Evolutionary conservation across 1,140 invertebrate species (phyloP).

Genomic region (Drosophila obscura): DNA sequence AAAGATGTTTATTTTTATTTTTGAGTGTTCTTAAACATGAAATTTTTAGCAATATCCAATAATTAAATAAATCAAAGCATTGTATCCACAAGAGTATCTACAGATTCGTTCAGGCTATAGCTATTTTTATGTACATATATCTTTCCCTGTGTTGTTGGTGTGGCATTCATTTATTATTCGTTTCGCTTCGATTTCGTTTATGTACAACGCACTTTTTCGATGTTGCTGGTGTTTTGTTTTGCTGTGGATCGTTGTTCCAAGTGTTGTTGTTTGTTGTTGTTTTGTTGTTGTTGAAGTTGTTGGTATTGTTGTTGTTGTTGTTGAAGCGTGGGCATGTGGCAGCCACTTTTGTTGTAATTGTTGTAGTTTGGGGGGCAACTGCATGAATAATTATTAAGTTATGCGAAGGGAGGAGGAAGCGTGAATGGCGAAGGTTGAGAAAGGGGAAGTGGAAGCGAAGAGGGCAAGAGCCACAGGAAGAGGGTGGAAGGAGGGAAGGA

Average conservation of each 20-base stretch:
- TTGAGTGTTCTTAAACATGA: too few species aligned
- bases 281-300: conserved; percentile 33
- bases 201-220: conserved; percentile 47
- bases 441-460: neutral
- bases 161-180: conserved; percentile 64
- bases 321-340: conserved; percentile 70
- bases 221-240: conserved; percentile 31
- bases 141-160: conserved; percentile 1
- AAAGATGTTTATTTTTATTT: too few species aligned
- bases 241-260: conserved; percentile 28
- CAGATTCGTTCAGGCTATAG: too few species aligned
- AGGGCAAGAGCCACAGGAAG: neutral
- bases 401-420: conserved; percentile 35
- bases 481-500: neutral
- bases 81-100: too few species aligned
- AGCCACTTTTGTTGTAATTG: conserved; percentile 75
- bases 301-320: conserved; percentile 26
- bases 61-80: too few species aligned
- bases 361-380: conserved; percentile 51
- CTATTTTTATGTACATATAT: too few species aligned
- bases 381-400: conserved; percentile 82
- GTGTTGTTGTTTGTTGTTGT: conserved; percentile 39
- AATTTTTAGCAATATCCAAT: too few species aligned
- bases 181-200: conserved; percentile 79
- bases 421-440: neutral